These are phyloP conservation scores for Gnatocerus cornutus DNA, from an alignment of 2,888 invertebrate species.

Conservation along the genomic window DNA sequence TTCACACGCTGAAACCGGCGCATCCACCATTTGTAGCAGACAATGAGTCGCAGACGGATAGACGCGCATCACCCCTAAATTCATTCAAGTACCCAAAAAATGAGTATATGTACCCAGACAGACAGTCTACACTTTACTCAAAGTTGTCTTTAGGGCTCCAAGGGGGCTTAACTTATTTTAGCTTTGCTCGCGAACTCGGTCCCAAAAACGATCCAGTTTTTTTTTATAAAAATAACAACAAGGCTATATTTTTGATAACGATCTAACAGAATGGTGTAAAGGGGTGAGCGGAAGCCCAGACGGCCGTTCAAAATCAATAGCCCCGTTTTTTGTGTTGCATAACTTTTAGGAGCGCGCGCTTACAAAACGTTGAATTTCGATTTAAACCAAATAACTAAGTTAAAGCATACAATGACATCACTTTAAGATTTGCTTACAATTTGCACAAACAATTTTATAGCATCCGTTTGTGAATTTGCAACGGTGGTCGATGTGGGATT, in stretches of 20 bases:
- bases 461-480: background rate
- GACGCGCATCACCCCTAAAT: background rate
- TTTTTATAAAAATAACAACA: too few species aligned
- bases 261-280: background rate
- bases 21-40: constrained; percentile 47
- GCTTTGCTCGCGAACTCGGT: too few species aligned
- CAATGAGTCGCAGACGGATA: background rate
- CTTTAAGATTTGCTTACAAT: background rate
- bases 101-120: constrained; percentile 44
- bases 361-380: background rate
- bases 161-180: too few species aligned
- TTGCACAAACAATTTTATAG: background rate
- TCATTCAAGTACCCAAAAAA: background rate
- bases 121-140: constrained; percentile 43
- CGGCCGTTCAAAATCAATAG: constrained; percentile 25
- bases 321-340: constrained; percentile 38
- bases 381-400: constrained; percentile 14
- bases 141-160: background rate
- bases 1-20: constrained; percentile 33
- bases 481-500: background rate
- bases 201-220: too few species aligned
- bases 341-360: constrained; percentile 7
- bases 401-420: constrained; percentile 11
- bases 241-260: background rate
- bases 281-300: constrained; percentile 12